Base-by-base conservation (phyloP, 2,888 invertebrate species). In the Syrista parreyssii region DNA sequence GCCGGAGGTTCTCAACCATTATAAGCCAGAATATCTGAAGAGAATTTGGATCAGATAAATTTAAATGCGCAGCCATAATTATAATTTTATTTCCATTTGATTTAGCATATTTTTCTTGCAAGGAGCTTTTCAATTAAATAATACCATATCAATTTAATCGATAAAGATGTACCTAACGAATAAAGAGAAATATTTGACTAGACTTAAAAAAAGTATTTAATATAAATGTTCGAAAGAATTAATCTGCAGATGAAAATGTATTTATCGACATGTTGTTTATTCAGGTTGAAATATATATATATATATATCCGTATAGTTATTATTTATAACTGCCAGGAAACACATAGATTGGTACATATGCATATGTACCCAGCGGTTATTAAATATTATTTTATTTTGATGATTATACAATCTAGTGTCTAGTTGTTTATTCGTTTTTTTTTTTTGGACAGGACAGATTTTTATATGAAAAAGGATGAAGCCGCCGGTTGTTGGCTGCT, bases 1-100 rank as follows among this genome's bases (percentile, higher is more conserved):
- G 81, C 80, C 80, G 78, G 79, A 75, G 77, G 82, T 76, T 76
- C 83, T 80, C 81, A 73, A 12, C 74, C 32, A 55, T 23, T 23
- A 9, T 9, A 55, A 23, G 55, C 55, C 23, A 55, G 2, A 55
- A 55, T 23, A 9, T 23, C 6, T 55, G 9, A 9, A 55, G 23
- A 23, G 9, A 23, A 55, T 55, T 55, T 23, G 23, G 23, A 23
- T 55, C 55, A 55, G 23, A 55, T 55, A 23, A 55, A 55, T 23
- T 55, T 55, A 1, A 55, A 9, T 6, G 55, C 9, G 2, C 55
- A 6, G 9, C 9, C 23, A 3, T 55, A 23, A 15, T 23, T 23
- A 23, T 55, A 55, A 23, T 55, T 23, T 2, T 23, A 6, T 23
- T 40, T 40, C 4, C 4, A 40, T 40, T 15, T 40, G 4, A 15